Evolutionary conservation across 1,140 invertebrate species (phyloP), one percentile per base, ranked within the genome.

Genomic region (Macrosteles quadrilineatus): DNA sequence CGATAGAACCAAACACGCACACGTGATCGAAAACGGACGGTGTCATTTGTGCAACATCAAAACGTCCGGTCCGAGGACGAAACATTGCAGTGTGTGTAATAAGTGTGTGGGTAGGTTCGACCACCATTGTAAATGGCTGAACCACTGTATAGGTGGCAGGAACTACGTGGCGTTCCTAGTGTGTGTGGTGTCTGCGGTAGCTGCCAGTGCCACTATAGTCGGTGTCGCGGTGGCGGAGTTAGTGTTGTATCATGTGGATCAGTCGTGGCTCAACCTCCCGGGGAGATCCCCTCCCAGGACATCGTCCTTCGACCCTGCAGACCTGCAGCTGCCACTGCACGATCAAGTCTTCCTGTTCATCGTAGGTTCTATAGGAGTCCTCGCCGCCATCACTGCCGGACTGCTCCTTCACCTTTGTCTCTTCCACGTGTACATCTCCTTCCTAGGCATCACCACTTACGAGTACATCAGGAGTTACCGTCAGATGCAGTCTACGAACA

Each of bases 121-220:
- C 77, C 91, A 93, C 80, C 96, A 98, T 79, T 98, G 96, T 83
- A 96, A 97, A 83, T 99, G 97, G 97, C 83, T 99, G 29, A 98
- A 98, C 82, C 96, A 96, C 79, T 99, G 97, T 83, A 88, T 98
- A 25, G 97, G 97, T 0, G 85, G 85, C 9, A 85, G 93, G 70
- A 98, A 98, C 79, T 98, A 98, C 82, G 85, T 83, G 29, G 88
- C 90, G 23, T 98, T 98, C 79, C 85, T 97, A 27, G 86, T 88
- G 74, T 95, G 93, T 75, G 87, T 98, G 9, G 83, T 90, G n/a
- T 93, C 92, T 25, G 94, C 93, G 2, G 87, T 95, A 66, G 77
- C 91, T 21, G 88, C 91, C 55, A 86, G 89, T 6, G 75, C 90
- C 14, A 83, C 88, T n/a, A 88, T 94, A 17, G 82, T 90, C 64